Evolutionary conservation across 2,888 invertebrate species (phyloP).

Genomic region (Synanthedon tipuliformis): DNA sequence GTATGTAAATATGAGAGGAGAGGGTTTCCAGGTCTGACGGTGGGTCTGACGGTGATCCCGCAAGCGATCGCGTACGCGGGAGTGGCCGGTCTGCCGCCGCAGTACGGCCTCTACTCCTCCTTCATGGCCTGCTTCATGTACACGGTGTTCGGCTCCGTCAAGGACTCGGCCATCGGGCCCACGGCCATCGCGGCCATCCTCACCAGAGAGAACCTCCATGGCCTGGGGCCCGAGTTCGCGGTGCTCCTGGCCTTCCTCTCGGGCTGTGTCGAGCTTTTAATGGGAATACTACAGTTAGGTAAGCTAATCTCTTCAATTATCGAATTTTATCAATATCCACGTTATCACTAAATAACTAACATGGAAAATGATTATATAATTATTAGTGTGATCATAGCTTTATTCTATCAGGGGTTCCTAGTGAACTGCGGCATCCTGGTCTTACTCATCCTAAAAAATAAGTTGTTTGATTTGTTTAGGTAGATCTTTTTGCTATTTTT

Average conservation of each 20-base stretch:
- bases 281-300: conserved; percentile 82
- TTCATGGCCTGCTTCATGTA: conserved; percentile 96
- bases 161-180: conserved; percentile 82
- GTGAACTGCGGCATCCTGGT: no score
- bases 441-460: no score
- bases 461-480: no score
- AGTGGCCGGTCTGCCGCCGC: conserved; percentile 78
- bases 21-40: conserved; percentile 61
- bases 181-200: conserved; percentile 88
- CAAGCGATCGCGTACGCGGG: conserved; percentile 88
- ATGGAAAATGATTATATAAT: no score
- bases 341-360: no score
- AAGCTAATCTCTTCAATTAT: conserved; percentile 22
- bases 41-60: conserved; percentile 84
- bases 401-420: no score
- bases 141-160: conserved; percentile 83
- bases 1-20: neutral
- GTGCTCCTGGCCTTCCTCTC: conserved; percentile 78
- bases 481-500: no score
- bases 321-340: no score
- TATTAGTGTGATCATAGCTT: no score
- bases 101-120: conserved; percentile 92
- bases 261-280: conserved; percentile 76
- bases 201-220: conserved; percentile 79
- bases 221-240: conserved; percentile 77